A percentile compares a stretch with the other conserved stretches of the same genome.
Conservation (phyloP, 1,140 invertebrate genomes). For the Polyergus mexicanus region DNA sequence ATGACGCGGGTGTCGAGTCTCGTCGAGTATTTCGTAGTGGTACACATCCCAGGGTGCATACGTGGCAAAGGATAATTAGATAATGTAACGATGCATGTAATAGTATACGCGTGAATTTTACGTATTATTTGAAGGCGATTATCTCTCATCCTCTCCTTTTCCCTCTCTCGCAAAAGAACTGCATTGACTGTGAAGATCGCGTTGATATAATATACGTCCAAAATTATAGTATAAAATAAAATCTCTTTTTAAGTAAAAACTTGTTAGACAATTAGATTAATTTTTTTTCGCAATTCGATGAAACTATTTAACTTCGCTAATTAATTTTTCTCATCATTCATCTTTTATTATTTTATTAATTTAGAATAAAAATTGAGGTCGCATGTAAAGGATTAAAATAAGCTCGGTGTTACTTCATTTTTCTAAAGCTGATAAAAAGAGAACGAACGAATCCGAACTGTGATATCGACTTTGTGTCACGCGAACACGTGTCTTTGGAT, state of each 20-base stretch:
- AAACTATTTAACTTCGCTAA: neutral
- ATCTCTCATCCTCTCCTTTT: no score
- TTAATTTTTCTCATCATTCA: constrained; percentile 10
- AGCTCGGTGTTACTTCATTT: neutral
- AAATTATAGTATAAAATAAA: neutral
- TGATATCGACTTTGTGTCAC: constrained; percentile 47
- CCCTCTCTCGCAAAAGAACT: no score
- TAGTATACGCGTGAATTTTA: neutral
- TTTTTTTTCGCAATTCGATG: neutral
- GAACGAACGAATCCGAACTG: constrained; percentile 20
- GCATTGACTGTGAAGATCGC: no score
- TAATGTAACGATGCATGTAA: neutral
- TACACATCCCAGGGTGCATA: neutral
- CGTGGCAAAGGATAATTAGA: constrained; percentile 23
- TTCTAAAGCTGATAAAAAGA: neutral
- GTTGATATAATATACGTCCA: neutral
- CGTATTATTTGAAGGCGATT: constrained; percentile 10
- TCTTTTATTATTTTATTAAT: constrained; percentile 13
- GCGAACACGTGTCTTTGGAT: constrained; percentile 68
- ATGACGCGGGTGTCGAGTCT: constrained; percentile 43
- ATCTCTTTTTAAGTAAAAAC: constrained; percentile 1
- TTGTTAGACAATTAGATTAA: neutral
- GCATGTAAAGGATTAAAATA: neutral
- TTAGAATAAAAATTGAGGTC: neutral
- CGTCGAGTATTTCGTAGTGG: constrained; percentile 23